Percentiles rank a stretch among this genome's conserved stretches.
Evolutionary conservation across 2,113 vertebrate species (phyloP).

Genomic region (Gallinago jamesoni): DNA sequence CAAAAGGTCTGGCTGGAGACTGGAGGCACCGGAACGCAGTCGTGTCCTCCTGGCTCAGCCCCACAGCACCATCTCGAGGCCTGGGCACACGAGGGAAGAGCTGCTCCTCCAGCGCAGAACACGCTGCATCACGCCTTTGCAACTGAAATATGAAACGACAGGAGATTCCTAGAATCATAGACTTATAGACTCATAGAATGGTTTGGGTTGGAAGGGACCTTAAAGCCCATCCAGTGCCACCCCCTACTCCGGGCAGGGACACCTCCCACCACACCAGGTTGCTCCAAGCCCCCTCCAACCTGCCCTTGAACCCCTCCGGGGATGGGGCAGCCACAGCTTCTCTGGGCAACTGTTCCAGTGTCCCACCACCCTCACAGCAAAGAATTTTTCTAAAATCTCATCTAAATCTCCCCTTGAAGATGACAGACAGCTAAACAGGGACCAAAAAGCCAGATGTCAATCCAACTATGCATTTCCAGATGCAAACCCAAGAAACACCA

Average conservation of each 20-base stretch:
- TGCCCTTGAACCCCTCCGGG: neutral
- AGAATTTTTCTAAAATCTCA: neutral
- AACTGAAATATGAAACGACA: neutral
- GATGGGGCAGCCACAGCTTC: neutral
- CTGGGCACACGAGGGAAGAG: neutral
- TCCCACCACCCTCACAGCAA: neutral
- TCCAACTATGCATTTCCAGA: neutral
- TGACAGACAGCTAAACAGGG: neutral
- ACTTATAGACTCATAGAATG: neutral
- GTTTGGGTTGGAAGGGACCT: neutral
- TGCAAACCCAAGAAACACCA: accelerated
- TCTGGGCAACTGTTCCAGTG: neutral
- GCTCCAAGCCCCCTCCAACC: neutral
- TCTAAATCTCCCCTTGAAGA: neutral
- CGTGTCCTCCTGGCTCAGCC: neutral
- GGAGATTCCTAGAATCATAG: neutral
- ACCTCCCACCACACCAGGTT: neutral
- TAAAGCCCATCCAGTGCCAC: neutral
- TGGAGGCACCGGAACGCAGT: neutral
- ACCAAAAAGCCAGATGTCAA: neutral
- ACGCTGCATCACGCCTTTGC: neutral
- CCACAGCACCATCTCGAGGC: neutral
- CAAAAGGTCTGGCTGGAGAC: neutral
- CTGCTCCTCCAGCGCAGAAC: neutral
- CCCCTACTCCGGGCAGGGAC: neutral